These are phyloP conservation scores for Mesaphorura yosii DNA, from an alignment of 1,140 invertebrate genomes.

Conservation along the genomic window DNA sequence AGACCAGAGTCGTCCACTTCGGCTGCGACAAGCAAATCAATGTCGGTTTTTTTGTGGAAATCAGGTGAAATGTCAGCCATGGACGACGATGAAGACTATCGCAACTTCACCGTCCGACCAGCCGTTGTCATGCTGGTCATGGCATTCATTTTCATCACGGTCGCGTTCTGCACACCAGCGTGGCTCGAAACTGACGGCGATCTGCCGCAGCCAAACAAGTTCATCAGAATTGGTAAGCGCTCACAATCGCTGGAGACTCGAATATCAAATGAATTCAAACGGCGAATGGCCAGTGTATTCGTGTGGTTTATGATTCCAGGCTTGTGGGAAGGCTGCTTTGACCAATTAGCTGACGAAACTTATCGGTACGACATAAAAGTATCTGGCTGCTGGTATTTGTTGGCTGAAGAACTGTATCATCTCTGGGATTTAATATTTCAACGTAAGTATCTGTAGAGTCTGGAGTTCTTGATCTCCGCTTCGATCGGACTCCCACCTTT, in stretches of 20 bases:
- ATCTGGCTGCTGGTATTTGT: constrained; percentile 79
- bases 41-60: constrained; percentile 29
- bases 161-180: constrained; percentile 81
- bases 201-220: constrained; percentile 61
- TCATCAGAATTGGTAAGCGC: constrained; percentile 62
- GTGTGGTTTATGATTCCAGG: constrained; percentile 61
- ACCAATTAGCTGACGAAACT: constrained; percentile 63
- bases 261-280: background rate
- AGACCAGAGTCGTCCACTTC: no score
- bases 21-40: constrained; percentile 20
- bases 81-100: background rate
- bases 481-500: no score
- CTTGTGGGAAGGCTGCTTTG: constrained; percentile 85
- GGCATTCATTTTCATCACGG: constrained; percentile 62
- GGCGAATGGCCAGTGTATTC: background rate
- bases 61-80: constrained; percentile 11
- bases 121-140: constrained; percentile 53
- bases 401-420: constrained; percentile 85
- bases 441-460: constrained; percentile 39
- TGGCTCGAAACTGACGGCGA: constrained; percentile 82
- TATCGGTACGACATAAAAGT: constrained; percentile 69
- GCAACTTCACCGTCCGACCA: constrained; percentile 10
- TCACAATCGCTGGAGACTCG: background rate
- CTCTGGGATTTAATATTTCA: constrained; percentile 68
- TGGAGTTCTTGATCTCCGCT: no score